Conservation (phyloP, 2,888 invertebrate genomes). For the Crepidodera aurea region DNA sequence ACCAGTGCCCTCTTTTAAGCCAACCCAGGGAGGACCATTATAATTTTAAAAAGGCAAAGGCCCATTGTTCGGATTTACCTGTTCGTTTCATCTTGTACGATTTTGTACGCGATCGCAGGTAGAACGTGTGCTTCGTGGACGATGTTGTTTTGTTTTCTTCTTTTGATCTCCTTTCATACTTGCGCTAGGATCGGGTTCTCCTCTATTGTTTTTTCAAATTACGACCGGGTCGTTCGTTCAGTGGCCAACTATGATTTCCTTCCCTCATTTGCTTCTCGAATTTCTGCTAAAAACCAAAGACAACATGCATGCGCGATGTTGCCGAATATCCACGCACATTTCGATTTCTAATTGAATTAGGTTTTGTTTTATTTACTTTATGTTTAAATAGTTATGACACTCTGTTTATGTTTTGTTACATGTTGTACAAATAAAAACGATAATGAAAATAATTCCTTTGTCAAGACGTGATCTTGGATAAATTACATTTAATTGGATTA, state of each 20-base stretch:
- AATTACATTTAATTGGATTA: too few species aligned
- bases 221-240: not conserved
- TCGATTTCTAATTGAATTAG: too few species aligned
- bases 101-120: conserved; percentile 2
- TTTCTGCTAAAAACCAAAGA: not conserved
- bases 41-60: conserved; percentile 23
- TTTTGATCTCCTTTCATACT: conserved; percentile 10
- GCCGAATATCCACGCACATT: too few species aligned
- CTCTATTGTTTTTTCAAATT: conserved; percentile 23
- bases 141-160: too few species aligned
- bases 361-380: too few species aligned
- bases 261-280: not conserved
- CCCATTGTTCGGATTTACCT: conserved; percentile 29
- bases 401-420: too few species aligned
- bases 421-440: too few species aligned
- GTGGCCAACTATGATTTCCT: too few species aligned
- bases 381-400: too few species aligned
- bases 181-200: not conserved
- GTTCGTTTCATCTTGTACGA: conserved; percentile 8
- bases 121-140: not conserved
- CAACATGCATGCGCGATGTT: too few species aligned
- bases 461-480: too few species aligned
- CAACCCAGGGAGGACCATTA: conserved; percentile 1
- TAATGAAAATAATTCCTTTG: too few species aligned
- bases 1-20: not conserved